Conservation (phyloP, 2,888 invertebrate genomes). For the Slavum lentiscoides region DNA sequence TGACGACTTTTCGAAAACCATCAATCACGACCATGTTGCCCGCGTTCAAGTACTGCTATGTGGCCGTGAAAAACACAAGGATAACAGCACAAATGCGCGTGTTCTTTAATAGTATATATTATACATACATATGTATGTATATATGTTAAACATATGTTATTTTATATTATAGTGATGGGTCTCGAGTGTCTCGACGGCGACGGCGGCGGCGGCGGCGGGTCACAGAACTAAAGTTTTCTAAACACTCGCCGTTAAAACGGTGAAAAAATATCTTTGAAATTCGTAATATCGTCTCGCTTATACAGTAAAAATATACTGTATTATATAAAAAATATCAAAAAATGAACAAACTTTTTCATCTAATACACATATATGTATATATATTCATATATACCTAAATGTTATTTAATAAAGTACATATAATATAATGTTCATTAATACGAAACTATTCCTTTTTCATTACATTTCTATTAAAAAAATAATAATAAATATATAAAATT, state of each 20-base stretch:
- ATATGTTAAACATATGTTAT: constrained; percentile 49
- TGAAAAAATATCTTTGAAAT: background rate
- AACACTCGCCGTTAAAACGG: background rate
- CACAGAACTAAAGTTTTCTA: constrained; percentile 13
- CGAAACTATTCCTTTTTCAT: no score
- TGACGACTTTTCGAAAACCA: constrained; percentile 35
- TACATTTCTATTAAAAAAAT: no score
- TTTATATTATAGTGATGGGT: constrained; percentile 25
- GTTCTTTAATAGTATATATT: constrained; percentile 18
- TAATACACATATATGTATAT: no score
- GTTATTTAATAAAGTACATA: no score
- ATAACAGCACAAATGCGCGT: constrained; percentile 43
- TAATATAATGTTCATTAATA: no score
- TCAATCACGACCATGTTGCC: constrained; percentile 49
- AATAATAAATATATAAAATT: no score
- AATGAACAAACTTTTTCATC: no score
- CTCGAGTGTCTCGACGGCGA: constrained; percentile 16
- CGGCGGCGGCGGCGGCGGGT: background rate
- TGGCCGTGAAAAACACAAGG: constrained; percentile 7
- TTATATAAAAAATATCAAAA: no score
- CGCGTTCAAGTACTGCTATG: constrained; percentile 25
- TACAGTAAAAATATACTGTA: no score
- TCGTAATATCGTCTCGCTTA: no score
- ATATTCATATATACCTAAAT: no score
- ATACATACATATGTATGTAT: no score